These are phyloP conservation scores for Stenopsyche tienmushanensis DNA, from an alignment of 1,140 invertebrate genomes.

Conservation along the genomic window DNA sequence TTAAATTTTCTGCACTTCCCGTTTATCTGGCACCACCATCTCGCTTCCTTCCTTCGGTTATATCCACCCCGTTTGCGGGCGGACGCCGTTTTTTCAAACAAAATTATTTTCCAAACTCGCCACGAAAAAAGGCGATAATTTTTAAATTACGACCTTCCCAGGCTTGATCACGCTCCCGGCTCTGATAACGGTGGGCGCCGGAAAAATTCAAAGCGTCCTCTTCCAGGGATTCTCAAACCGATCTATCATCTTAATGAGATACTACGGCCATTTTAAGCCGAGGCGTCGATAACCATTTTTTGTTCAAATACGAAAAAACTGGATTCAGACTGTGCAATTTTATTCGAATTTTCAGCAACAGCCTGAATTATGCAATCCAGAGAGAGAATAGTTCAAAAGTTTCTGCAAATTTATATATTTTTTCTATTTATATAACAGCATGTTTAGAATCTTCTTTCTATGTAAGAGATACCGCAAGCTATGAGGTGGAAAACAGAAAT, in stretches of 20 bases:
- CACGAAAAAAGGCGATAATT: conserved; percentile 40
- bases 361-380: no score
- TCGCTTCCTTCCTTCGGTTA: conserved; percentile 28
- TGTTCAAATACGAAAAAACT: no score
- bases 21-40: conserved; percentile 24
- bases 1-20: conserved; percentile 27
- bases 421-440: no score
- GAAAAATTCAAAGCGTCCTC: conserved; percentile 16
- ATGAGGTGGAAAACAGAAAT: conserved; percentile 26
- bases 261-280: no score
- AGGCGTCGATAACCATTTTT: no score
- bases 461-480: no score
- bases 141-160: conserved; percentile 38
- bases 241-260: neutral
- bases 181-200: conserved; percentile 22
- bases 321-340: no score
- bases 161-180: conserved; percentile 35
- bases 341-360: no score
- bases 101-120: conserved; percentile 40
- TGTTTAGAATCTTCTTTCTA: no score
- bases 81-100: conserved; percentile 23
- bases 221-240: conserved; percentile 16
- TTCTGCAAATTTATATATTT: no score
- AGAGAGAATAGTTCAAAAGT: no score
- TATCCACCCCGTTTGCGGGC: neutral